Conservation (phyloP, 2,888 invertebrate genomes). For the Drosophila robusta region DNA sequence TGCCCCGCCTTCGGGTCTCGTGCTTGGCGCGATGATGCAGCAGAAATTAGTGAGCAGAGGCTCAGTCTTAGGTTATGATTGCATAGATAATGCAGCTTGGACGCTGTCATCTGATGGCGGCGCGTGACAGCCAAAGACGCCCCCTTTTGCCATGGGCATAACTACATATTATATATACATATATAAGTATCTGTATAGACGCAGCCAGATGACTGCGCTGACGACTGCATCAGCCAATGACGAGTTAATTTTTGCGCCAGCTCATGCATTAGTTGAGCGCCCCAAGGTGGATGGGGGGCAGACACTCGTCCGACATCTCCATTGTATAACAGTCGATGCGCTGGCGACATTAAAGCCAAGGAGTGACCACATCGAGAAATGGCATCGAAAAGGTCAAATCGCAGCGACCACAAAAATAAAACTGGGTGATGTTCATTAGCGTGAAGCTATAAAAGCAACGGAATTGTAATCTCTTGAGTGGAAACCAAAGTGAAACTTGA, state of each 20-base stretch:
- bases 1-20: conserved; percentile 18
- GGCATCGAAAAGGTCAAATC: conserved; percentile 64
- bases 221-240: conserved; percentile 65
- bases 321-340: conserved; percentile 68
- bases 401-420: conserved; percentile 47
- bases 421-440: conserved; percentile 81
- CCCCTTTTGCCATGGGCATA: conserved; percentile 25
- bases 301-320: conserved; percentile 25
- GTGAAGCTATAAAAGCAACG: conserved; percentile 71
- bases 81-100: conserved; percentile 64
- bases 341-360: conserved; percentile 76
- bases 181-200: background rate
- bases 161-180: background rate
- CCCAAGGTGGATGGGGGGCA: conserved; percentile 16
- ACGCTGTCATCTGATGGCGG: conserved; percentile 67
- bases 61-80: conserved; percentile 43
- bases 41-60: conserved; percentile 56
- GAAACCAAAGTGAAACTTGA: conserved; percentile 48
- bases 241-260: conserved; percentile 78
- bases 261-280: conserved; percentile 71
- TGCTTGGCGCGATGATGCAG: conserved; percentile 63
- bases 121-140: conserved; percentile 71
- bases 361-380: conserved; percentile 77
- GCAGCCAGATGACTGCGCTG: conserved; percentile 43
- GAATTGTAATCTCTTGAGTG: conserved; percentile 38